Percentiles rank a stretch among this genome's conserved stretches.
Evolutionary conservation across 2,888 invertebrate species (phyloP).

Genomic region (Limnephilus auricula): DNA sequence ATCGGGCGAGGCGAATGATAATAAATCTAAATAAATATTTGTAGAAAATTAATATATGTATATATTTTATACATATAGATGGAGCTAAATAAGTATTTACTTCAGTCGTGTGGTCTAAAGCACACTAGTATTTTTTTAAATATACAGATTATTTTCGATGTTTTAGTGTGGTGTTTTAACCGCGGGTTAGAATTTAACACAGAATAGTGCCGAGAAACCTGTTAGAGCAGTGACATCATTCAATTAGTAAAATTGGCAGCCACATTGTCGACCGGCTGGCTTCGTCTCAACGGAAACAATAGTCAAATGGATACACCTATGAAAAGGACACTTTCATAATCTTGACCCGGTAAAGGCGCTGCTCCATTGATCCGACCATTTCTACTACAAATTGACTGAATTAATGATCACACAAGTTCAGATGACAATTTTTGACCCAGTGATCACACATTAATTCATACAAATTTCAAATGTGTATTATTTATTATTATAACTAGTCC

Average conservation of each 20-base stretch:
- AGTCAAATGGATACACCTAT: not conserved
- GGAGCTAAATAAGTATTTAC: too few species aligned
- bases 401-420: not conserved
- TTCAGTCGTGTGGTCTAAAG: too few species aligned
- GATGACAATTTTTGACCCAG: conserved; percentile 17
- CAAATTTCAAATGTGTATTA: not conserved
- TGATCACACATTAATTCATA: conserved; percentile 4
- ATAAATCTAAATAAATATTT: too few species aligned
- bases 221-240: conserved; percentile 38
- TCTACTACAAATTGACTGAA: not conserved
- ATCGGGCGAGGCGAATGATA: too few species aligned
- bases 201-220: conserved; percentile 28
- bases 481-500: too few species aligned
- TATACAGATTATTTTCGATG: too few species aligned
- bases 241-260: conserved; percentile 27
- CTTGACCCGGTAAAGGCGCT: not conserved
- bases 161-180: not conserved
- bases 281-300: not conserved
- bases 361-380: not conserved
- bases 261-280: conserved; percentile 9
- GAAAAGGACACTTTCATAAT: not conserved
- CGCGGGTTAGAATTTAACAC: not conserved
- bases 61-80: too few species aligned
- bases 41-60: too few species aligned
- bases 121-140: too few species aligned